Evolutionary conservation across 2,113 vertebrate species (phyloP), one percentile per base, ranked within the genome.

Genomic region (Delphinapterus leucas): DNA sequence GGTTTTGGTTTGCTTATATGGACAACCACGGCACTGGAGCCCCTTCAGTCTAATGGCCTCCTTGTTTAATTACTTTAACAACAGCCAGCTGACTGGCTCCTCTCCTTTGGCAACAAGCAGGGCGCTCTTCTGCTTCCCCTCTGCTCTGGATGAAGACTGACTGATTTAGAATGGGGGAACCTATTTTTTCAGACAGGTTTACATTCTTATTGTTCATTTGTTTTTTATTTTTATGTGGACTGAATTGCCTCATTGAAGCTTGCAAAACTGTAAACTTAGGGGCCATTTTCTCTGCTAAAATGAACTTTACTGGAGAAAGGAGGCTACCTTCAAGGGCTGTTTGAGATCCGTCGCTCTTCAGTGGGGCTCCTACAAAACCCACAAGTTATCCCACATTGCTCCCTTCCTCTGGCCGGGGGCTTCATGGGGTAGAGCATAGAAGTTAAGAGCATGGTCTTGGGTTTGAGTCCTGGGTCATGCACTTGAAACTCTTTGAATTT

Each of bases 161-260:
- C 0, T 81, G 70, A 26, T 26, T 93, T 88, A 28, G 23, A 55
- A 31, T 70, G 71, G 58, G 70, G 13, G 15, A 74, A 77, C 61
- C 23, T 41, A 13, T 41, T 47, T 74, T 94, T 92, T 70, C 28
- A 61, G 55, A 8, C 0, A 13, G 36, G 25, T 28, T 94, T 80
- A 74, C 73, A 17, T 76, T 90, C 41, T 63, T 55, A 70, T 80
- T 88, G 17, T 17, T 70, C 28, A 44, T 63, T 92, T 81, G 12
- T 67, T 53, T 77, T 31, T 53, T 55, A 77, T 71, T 95, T 93
- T 65, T 84, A 1, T 74, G 21, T 47, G 73, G 28, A 68, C 71
- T 80, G 65, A 84, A 61, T 47, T 76, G 41, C 1, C 33, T 41
- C 18, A 33, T 13, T 83, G 67, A 80, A 85, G 23, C 33, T 74